Evolutionary conservation across 2,113 vertebrate genomes (phyloP).

Genomic region (Odocoileus virginianus): DNA sequence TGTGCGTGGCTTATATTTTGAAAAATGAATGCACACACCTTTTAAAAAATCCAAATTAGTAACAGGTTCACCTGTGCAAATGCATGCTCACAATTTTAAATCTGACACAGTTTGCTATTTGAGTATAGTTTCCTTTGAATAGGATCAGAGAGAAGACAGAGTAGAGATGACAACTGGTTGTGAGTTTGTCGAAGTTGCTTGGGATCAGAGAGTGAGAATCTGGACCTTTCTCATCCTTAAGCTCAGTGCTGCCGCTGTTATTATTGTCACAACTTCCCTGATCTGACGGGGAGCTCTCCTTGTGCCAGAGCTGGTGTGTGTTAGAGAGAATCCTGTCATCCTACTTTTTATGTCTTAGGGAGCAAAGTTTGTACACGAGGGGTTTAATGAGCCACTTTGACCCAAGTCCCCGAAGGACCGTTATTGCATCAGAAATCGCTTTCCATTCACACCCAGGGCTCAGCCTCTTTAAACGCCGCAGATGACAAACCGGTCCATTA

Average conservation of each 20-base stretch:
- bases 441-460: background rate
- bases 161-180: background rate
- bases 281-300: background rate
- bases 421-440: background rate
- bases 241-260: rapidly evolving
- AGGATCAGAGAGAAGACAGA: background rate
- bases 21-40: background rate
- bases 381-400: background rate
- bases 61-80: background rate
- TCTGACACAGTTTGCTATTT: background rate
- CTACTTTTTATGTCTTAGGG: background rate
- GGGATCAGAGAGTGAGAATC: background rate
- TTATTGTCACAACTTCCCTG: background rate
- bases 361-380: background rate
- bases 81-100: background rate
- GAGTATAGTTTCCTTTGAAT: background rate
- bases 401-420: background rate
- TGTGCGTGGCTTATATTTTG: background rate
- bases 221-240: background rate
- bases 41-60: background rate
- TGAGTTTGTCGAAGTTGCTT: background rate
- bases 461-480: background rate
- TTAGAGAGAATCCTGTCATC: background rate
- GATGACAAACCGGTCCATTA: background rate
- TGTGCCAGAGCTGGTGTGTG: background rate